Base-by-base conservation (phyloP, 2,113 vertebrate genomes). In the Oceanodroma tethys region DNA sequence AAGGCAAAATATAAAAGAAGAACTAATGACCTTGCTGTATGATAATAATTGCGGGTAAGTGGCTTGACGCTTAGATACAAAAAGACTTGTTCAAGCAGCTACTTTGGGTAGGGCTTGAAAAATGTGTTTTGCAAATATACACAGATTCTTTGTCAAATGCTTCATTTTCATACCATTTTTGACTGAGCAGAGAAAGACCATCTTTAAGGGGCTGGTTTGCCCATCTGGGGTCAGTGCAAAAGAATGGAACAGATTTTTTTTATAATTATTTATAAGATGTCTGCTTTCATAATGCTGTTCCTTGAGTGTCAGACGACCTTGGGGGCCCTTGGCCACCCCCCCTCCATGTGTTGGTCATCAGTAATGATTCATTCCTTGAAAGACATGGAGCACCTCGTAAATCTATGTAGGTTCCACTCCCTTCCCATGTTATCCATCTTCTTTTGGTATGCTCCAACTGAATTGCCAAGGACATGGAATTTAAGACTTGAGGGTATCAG, bases 251-350 rank as follows among this genome's bases (percentile, higher is more conserved):
- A 98, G 97, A 98, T 97, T 98, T 98, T 98, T 97, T 52, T 94
- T 7, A 98, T 98, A 98, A 98, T 98, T 98, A 98, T 98, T 98
- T 98, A 98, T 98, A 98, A 98, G 98, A 98, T 98, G 98, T 98
- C 98, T 98, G 92, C 74, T 98, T 98, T 97, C 88, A 97, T 98
- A 98, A 97, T 0, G 3, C 93, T 97, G 63, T 95, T 97, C 88
- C 88, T 95, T 96, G 95, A 97, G 96, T 98, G 96, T 97, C 93
- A 97, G 93, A 94, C 13, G 13, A 98, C 96, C 96, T 96, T 20
- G 2, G 95, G 97, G 97, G 78, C 93, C 97, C 83, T 92, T 94
- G 73, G 52, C 95, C 66, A 71, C 30, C 92, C 94, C 94, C 76
- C 55, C 73, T 72, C 84, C 71, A 42, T 97, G 75, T 97, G 96